Evolutionary conservation across 2,888 invertebrate genomes (phyloP), one percentile per base, ranked within the genome.

Genomic region (Callinectes sapidus): DNA sequence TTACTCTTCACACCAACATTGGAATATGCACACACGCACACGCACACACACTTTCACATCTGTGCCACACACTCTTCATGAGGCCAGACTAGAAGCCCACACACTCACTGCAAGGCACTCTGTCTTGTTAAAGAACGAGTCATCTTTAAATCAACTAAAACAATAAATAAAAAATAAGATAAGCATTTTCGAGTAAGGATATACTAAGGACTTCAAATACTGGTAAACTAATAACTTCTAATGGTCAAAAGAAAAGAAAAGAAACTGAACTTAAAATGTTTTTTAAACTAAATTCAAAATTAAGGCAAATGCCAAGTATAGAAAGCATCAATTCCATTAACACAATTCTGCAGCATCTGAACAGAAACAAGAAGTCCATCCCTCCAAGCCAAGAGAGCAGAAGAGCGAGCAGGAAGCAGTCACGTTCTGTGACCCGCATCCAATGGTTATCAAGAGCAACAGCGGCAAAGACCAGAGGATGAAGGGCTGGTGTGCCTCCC

Each of bases 1-100:
- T 91, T 61, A 86, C 55, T 88, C 91, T 61, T 35, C 81, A 85
- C n/a, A 90, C 42, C 85, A n/a, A 81, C 48, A 10, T 14, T 35
- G 5, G 23, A 23, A 71, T 32, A 13, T 13, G 35, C 81, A 35
- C 35, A 81, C 81, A 35, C 16, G 2, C 81, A 71, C n/a, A 13
- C 28, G 8, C n/a, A 71, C 18, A 71, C 61, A 71, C 23, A 71
- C 71, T 23, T 28, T 1, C 54, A 61, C 61, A 23, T 61, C 61
- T 61, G 16, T 23, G 2, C 16, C 23, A 61, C 10, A 23, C 23
- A 61, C 18, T 23, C 55, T 55, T 55, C 39, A 39, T 48, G 48
- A 8, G 48, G 48, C 48, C 48, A 48, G 48, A 48, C 48, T 10
- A 48, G 8, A 48, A 48, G 48, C 48, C 48, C 48, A 48, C 48